Conservation (phyloP, 2,113 vertebrate genomes). For the Neolamprologus modestus region DNA sequence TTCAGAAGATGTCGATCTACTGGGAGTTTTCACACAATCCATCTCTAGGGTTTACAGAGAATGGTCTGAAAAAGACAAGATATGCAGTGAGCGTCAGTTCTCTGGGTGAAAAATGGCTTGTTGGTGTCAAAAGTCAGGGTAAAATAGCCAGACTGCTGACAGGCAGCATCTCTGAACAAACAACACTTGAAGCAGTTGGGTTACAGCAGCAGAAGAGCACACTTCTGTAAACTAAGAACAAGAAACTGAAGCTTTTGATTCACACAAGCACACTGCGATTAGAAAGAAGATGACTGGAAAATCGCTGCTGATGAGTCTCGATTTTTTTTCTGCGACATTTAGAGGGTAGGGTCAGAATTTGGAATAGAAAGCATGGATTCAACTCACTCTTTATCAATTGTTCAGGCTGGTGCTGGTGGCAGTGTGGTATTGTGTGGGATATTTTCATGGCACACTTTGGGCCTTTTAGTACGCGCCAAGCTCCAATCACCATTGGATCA, state of each 20-base stretch:
- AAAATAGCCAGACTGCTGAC: not conserved
- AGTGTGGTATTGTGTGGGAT: not conserved
- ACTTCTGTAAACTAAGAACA: not conserved
- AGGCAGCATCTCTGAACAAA: not conserved
- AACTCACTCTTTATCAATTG: not conserved
- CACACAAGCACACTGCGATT: not conserved
- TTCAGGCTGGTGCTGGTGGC: not conserved
- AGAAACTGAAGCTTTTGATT: not conserved
- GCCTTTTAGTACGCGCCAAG: rapidly evolving
- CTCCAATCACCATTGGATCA: not conserved
- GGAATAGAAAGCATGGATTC: not conserved
- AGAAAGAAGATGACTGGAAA: not conserved
- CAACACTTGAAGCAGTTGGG: not conserved
- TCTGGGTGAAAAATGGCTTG: not conserved
- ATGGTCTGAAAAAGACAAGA: not conserved
- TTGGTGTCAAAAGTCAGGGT: not conserved
- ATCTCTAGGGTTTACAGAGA: not conserved
- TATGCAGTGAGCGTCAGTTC: not conserved
- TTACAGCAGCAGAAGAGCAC: not conserved
- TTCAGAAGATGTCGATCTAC: not conserved
- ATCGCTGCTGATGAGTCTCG: not conserved
- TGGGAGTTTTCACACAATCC: not conserved
- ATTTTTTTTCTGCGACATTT: not conserved
- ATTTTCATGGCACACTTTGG: not conserved
- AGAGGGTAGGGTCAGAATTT: not conserved